A percentile compares a stretch with the other conserved stretches of the same genome.
phyloP scores from a whole-genome alignment of 2,888 invertebrate genomes.

The Parochlus steinenii region DNA sequence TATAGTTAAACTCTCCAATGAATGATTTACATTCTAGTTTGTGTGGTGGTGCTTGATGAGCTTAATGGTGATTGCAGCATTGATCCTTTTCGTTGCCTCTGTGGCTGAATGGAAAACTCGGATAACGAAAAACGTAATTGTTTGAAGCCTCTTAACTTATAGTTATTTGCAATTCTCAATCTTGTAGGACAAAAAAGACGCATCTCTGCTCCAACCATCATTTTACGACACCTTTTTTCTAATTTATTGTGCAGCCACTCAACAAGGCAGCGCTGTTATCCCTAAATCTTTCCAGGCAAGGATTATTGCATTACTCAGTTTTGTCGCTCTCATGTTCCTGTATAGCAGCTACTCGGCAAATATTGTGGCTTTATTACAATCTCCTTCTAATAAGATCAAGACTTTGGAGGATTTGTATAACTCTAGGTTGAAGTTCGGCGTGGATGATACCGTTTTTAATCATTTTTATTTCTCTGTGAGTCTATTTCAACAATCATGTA shows the following conservation, averaged over 20 bases:
- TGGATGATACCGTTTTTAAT: constrained; percentile 52
- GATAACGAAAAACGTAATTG: constrained; percentile 27
- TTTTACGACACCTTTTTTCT: constrained; percentile 34
- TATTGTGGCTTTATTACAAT: constrained; percentile 56
- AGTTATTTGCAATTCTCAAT: constrained; percentile 17
- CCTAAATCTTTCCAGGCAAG: constrained; percentile 28
- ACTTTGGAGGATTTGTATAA: constrained; percentile 44
- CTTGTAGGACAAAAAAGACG: constrained; percentile 15
- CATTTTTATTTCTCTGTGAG: constrained; percentile 48
- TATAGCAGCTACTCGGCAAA: constrained; percentile 62
- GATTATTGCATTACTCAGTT: constrained; percentile 43
- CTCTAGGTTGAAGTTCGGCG: constrained; percentile 47
- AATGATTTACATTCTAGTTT: no score
- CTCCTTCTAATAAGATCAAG: constrained; percentile 49
- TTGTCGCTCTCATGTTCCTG: constrained; percentile 47
- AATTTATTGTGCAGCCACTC: constrained; percentile 42
- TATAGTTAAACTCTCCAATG: not conserved
- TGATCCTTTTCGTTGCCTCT: constrained; percentile 26
- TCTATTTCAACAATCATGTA: constrained; percentile 11
- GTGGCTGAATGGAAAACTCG: constrained; percentile 32
- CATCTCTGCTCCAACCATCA: constrained; percentile 30
- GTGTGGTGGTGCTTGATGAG: constrained; percentile 18
- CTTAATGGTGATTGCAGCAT: constrained; percentile 16
- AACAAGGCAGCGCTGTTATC: constrained; percentile 34
- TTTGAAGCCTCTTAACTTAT: constrained; percentile 36